These are phyloP conservation scores for Nemurella pictetii DNA, from an alignment of 2,888 invertebrate species.

Conservation along the genomic window DNA sequence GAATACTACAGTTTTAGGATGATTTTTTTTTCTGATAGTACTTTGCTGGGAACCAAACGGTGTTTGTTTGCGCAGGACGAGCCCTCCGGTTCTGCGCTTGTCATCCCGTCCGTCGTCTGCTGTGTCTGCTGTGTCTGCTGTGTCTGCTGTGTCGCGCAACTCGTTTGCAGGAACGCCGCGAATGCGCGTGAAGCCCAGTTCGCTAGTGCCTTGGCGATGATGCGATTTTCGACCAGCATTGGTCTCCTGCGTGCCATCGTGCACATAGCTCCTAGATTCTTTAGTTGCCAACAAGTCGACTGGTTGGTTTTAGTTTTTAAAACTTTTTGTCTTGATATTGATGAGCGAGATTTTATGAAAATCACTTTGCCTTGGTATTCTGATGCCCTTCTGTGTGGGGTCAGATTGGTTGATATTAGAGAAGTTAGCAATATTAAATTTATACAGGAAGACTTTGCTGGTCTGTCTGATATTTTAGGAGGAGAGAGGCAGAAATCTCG, in stretches of 20 bases:
- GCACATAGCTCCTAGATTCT: neutral
- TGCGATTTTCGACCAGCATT: neutral
- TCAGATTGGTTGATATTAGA: too few species aligned
- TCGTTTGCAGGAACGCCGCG: neutral
- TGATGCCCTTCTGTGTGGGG: too few species aligned
- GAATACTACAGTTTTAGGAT: neutral
- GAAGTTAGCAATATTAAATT: too few species aligned
- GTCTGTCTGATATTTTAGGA: too few species aligned
- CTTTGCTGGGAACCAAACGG: neutral
- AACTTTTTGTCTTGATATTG: neutral
- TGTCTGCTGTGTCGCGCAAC: neutral
- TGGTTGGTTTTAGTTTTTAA: neutral
- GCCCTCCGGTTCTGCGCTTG: neutral
- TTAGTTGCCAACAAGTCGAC: neutral
- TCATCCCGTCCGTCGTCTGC: neutral
- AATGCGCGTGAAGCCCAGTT: neutral
- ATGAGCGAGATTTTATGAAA: too few species aligned
- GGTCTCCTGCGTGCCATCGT: neutral
- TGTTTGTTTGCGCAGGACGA: neutral
- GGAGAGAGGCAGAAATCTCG: too few species aligned
- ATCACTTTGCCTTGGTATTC: too few species aligned
- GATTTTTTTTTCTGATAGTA: neutral
- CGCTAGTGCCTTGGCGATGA: neutral
- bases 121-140: neutral
- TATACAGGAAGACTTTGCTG: too few species aligned